Evolutionary conservation across 2,113 vertebrate species (phyloP), one percentile per base, ranked within the genome.

Genomic region (Bufo gargarizans): DNA sequence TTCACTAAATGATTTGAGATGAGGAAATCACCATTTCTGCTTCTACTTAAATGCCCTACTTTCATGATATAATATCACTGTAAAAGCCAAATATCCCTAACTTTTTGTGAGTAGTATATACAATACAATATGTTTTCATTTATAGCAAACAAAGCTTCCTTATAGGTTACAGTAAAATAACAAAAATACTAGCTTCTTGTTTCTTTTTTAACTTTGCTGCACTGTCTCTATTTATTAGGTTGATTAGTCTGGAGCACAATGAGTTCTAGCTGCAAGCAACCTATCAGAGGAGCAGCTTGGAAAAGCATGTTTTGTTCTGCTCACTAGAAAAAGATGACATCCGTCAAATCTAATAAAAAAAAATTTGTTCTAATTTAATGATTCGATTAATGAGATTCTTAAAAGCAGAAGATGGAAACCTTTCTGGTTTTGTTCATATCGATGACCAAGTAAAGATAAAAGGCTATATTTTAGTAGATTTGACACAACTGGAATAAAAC

Each of bases 211-310:
- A 17, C 74, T 78, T 86, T 86, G 19, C 78, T 77, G 4, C 47
- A 78, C 67, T 77, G 74, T 77, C 85, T 86, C n/a, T 86, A 78
- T 77, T 63, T 86, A 86, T 86, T 86, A 86, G 58, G 10, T 50
- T 77, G 85, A 78, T 78, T 77, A 49, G 58, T 74, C 19, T 86
- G 74, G 45, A 78, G 45, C 58, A 65, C 85, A 63, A 47, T 71
- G 72, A 86, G 74, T 71, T 50, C 45, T 77, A 77, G 74, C 85
- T 86, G 58, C 74, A 86, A 86, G 85, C 74, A 86, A 65, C 33
- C 22, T 86, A 77, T 86, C 71, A 84, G 82, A 84, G 22, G 49
- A 84, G 67, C 65, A 55, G 50, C 65, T 84, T 72, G 72, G 65
- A 17, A 19, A 84, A 72, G n/a, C 82, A 77, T 86, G 16, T 86